Percentiles rank a stretch among this genome's conserved stretches.
Evolutionary conservation across 2,113 vertebrate species (phyloP).

Genomic region (Chloebia gouldiae): DNA sequence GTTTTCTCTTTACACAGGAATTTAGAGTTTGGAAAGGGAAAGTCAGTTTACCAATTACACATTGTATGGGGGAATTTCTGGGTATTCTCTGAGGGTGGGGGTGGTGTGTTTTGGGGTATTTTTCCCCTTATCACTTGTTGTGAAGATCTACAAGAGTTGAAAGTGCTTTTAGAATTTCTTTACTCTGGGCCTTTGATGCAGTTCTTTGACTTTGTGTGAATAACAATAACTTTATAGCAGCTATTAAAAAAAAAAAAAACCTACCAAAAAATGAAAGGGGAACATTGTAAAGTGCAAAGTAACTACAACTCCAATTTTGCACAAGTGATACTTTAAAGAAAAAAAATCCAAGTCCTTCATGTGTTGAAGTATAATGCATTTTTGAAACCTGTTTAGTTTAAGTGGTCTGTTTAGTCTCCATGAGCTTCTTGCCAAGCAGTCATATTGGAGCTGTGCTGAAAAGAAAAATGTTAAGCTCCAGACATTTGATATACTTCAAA

Average conservation of each 20-base stretch:
- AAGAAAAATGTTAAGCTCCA: background rate
- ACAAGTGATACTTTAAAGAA: background rate
- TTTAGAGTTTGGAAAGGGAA: background rate
- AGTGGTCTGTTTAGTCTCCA: background rate
- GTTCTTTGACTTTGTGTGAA: background rate
- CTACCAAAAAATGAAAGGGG: background rate
- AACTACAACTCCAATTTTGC: background rate
- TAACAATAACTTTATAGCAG: background rate
- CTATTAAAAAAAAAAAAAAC: background rate
- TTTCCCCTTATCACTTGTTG: background rate
- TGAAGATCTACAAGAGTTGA: background rate
- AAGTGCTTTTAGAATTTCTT: background rate
- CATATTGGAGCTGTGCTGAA: background rate
- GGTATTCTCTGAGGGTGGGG: accelerated
- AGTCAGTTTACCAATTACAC: background rate
- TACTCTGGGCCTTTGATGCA: background rate
- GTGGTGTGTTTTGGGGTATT: background rate
- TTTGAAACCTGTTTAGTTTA: background rate
- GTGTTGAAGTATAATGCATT: background rate
- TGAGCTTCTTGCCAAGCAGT: background rate
- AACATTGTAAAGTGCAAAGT: background rate
- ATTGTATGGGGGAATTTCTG: accelerated
- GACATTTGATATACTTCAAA: background rate
- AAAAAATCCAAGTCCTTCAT: background rate
- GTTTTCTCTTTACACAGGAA: background rate